Percentiles rank a stretch among this genome's conserved stretches.
Evolutionary conservation across 2,797 vertebrate genomes (phyloP).

Genomic region (Parauchenoglanis punctatus): DNA sequence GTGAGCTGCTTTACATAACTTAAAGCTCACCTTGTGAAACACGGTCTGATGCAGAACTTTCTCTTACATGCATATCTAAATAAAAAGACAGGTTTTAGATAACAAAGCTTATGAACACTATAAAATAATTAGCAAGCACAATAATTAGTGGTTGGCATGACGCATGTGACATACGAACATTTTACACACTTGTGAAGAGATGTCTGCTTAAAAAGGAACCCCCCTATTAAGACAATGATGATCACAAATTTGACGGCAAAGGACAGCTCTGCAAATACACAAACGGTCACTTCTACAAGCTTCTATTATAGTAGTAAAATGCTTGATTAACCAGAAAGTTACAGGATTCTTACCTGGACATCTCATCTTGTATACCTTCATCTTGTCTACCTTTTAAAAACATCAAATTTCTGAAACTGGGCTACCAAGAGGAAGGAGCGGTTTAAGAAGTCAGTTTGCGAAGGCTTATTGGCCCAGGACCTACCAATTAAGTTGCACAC

Average conservation of each 20-base stretch:
- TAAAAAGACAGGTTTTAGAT: neutral
- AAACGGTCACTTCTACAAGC: neutral
- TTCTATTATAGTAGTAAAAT: neutral
- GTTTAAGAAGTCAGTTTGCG: no score
- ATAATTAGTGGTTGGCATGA: neutral
- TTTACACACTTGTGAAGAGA: slow-evolving; percentile 25
- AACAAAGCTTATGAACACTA: neutral
- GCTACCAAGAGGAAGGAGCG: neutral
- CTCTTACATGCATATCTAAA: slow-evolving; percentile 18
- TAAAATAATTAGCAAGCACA: slow-evolving; percentile 30
- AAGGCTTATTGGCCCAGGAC: neutral
- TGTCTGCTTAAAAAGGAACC: slow-evolving; percentile 39
- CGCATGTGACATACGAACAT: slow-evolving; percentile 24
- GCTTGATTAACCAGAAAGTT: neutral
- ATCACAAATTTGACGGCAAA: slow-evolving; percentile 32
- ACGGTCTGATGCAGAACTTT: slow-evolving; percentile 29
- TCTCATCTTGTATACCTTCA: slow-evolving; percentile 59
- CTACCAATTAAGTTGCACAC: neutral
- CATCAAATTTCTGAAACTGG: neutral
- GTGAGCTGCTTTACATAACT: neutral
- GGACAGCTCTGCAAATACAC: slow-evolving; percentile 58
- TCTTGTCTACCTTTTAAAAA: neutral
- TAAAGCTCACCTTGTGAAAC: slow-evolving; percentile 30
- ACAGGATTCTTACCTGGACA: slow-evolving; percentile 63
- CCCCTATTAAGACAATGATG: slow-evolving; percentile 58